phyloP scores from a whole-genome alignment of 2,113 vertebrate genomes.

The Nothocercus julius region DNA sequence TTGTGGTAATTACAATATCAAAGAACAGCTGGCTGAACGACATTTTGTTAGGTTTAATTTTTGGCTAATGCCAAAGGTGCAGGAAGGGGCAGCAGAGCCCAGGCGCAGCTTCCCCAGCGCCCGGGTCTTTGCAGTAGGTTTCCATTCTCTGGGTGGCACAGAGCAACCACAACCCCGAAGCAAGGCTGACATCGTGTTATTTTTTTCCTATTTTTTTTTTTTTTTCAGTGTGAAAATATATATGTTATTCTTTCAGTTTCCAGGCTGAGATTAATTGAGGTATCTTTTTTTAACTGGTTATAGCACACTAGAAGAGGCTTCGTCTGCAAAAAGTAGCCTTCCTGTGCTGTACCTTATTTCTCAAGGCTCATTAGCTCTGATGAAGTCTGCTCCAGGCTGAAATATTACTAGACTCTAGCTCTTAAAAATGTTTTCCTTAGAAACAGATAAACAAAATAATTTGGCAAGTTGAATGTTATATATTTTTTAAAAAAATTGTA shows the following conservation, averaged over 20 bases:
- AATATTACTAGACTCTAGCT: conserved; percentile 7
- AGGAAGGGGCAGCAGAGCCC: neutral
- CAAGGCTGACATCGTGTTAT: neutral
- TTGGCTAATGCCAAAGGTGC: neutral
- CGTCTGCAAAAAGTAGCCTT: neutral
- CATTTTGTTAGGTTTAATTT: neutral
- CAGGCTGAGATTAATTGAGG: neutral
- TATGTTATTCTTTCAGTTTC: neutral
- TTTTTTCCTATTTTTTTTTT: too few relatives aligned
- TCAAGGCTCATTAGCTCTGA: neutral
- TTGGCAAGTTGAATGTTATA: neutral
- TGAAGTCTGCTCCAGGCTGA: neutral
- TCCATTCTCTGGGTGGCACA: neutral
- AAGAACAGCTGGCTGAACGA: neutral
- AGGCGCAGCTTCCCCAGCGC: neutral
- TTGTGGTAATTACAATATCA: neutral
- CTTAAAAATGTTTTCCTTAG: conserved; percentile 11
- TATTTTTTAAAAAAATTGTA: neutral
- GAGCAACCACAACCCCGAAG: neutral
- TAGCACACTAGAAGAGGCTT: neutral
- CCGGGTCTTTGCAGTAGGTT: neutral
- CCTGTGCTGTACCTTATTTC: conserved; percentile 8
- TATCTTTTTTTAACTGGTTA: neutral
- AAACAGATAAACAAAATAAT: neutral
- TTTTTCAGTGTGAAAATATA: neutral